Evolutionary conservation across 2,113 vertebrate genomes (phyloP).

Genomic region (Sardina pilchardus): DNA sequence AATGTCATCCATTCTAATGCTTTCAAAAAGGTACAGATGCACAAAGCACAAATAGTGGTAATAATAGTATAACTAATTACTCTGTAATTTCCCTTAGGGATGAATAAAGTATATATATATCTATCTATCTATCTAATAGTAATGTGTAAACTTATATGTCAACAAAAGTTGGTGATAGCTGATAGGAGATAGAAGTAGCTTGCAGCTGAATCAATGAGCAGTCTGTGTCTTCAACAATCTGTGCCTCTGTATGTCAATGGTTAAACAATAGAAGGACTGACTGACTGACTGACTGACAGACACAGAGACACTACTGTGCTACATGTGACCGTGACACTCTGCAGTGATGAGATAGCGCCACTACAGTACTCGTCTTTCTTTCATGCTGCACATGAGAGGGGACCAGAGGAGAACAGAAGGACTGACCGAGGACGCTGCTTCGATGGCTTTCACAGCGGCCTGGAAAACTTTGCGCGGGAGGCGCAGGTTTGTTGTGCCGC

Average conservation of each 20-base stretch:
- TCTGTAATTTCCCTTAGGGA: no score
- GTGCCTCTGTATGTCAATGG: background rate
- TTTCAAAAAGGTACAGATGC: background rate
- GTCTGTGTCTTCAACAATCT: background rate
- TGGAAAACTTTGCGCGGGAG: slow-evolving; percentile 95
- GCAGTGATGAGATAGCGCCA: background rate
- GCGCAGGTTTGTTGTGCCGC: slow-evolving; percentile 94
- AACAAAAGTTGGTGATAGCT: background rate
- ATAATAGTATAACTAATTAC: background rate
- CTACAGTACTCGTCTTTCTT: background rate
- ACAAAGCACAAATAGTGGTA: background rate
- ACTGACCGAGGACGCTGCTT: slow-evolving; percentile 94
- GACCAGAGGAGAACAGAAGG: background rate
- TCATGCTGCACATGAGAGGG: background rate
- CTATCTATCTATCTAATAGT: no score
- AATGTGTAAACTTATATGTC: background rate
- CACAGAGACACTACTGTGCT: background rate
- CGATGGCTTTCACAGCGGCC: slow-evolving; percentile 94
- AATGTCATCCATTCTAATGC: background rate
- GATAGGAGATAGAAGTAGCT: background rate
- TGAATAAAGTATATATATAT: no score
- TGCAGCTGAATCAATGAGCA: background rate
- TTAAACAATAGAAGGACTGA: background rate
- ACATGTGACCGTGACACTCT: background rate
- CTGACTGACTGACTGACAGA: background rate